A percentile compares a stretch with the other conserved stretches of the same genome.
Evolutionary conservation across 2,797 vertebrate species (phyloP).

Genomic region (Myiothlypis chrysogaster): DNA sequence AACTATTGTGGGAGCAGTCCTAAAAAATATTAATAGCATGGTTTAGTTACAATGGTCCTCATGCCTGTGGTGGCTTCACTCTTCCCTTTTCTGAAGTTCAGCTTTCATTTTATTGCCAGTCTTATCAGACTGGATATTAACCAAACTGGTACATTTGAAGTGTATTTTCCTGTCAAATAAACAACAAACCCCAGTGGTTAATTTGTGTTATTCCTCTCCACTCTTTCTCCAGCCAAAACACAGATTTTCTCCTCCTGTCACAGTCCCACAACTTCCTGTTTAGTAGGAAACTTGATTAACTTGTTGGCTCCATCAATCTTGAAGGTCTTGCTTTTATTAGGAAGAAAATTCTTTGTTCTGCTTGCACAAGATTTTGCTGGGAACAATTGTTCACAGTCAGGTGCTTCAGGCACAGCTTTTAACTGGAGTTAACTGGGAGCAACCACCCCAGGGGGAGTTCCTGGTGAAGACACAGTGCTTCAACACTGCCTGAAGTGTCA

Average conservation of each 20-base stretch:
- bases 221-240: constrained; percentile 28
- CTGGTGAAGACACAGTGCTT: rapidly evolving
- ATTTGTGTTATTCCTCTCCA: constrained; percentile 2
- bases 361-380: not conserved
- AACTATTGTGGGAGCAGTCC: not conserved
- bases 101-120: not conserved
- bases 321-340: constrained; percentile 56
- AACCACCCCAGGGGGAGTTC: not conserved
- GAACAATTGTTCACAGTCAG: constrained; percentile 36
- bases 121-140: not conserved
- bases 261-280: constrained; percentile 56
- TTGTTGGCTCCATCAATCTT: constrained; percentile 9
- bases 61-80: not conserved
- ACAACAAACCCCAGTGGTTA: not conserved
- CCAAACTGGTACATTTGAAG: not conserved
- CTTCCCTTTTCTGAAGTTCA: not conserved
- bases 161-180: constrained; percentile 21
- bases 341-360: constrained; percentile 50
- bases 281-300: constrained; percentile 62
- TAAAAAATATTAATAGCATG: not conserved
- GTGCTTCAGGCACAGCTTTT: constrained; percentile 20
- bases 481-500: not conserved
- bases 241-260: constrained; percentile 2
- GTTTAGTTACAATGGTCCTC: not conserved
- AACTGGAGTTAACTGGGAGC: not conserved